A percentile compares a stretch with the other conserved stretches of the same genome.
phyloP scores from a whole-genome alignment of 2,113 vertebrate species.

The Neolamprologus brichardi region DNA sequence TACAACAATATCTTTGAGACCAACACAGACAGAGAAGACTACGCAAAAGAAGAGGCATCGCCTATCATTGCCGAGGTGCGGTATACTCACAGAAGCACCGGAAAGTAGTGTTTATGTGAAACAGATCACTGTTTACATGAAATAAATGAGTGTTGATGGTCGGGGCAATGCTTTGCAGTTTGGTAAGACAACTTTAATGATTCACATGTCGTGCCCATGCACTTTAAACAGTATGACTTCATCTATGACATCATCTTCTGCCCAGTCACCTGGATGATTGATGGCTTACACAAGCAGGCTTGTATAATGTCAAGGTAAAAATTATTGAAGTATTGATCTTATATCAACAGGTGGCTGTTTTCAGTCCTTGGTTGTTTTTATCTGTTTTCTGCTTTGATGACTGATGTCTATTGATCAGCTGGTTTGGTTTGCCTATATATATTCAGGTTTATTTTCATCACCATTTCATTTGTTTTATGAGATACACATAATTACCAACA shows the following conservation, averaged over 20 bases:
- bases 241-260: neutral
- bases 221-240: neutral
- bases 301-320: neutral
- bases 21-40: slow-evolving; percentile 24
- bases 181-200: neutral
- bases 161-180: neutral
- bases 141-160: neutral
- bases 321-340: slow-evolving; percentile 20
- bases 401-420: slow-evolving; percentile 16
- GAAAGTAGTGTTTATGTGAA: slow-evolving; percentile 7
- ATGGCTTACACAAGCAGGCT: neutral
- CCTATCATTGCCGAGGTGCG: slow-evolving; percentile 78
- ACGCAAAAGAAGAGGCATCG: slow-evolving; percentile 55
- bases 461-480: neutral
- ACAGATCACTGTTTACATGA: neutral
- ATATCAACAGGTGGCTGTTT: neutral
- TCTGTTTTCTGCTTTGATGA: neutral
- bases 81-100: slow-evolving; percentile 3
- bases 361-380: neutral
- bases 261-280: neutral
- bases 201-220: neutral
- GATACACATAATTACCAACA: neutral
- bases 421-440: neutral
- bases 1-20: slow-evolving; percentile 78
- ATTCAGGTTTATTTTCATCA: neutral